A percentile compares a stretch with the other conserved stretches of the same genome.
Evolutionary conservation across 92 coral and sea anemone species (phyloP).

Genomic region (Heteractis magnifica): DNA sequence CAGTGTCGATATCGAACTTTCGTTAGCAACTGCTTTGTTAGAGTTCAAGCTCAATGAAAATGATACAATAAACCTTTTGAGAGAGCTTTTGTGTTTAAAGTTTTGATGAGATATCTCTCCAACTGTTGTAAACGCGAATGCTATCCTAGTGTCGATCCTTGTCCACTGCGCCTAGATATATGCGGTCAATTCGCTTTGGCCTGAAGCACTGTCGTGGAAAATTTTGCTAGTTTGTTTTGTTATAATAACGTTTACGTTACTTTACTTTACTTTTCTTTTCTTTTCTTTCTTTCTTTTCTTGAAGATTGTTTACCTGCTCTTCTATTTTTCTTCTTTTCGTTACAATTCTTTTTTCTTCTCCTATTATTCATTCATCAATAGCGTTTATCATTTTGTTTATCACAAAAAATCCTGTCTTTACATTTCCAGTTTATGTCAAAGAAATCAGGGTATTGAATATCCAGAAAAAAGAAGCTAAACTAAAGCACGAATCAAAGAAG

Average conservation of each 20-base stretch:
- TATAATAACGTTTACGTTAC: background rate
- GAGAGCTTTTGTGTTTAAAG: too few relatives aligned
- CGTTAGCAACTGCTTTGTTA: too few relatives aligned
- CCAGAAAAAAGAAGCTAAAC: constrained; percentile 58
- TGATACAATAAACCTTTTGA: too few relatives aligned
- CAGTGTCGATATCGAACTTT: too few relatives aligned
- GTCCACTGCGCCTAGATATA: too few relatives aligned
- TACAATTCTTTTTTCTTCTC: background rate
- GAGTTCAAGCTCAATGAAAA: too few relatives aligned
- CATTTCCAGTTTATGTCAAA: constrained; percentile 56
- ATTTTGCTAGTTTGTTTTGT: background rate
- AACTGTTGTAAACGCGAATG: too few relatives aligned
- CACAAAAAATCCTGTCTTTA: too few relatives aligned
- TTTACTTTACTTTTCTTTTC: background rate
- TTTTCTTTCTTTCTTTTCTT: background rate
- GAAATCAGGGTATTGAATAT: constrained; percentile 59
- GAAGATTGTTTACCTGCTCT: background rate
- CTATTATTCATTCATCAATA: background rate
- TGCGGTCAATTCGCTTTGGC: too few relatives aligned
- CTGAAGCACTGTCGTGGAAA: too few relatives aligned
- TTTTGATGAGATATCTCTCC: too few relatives aligned
- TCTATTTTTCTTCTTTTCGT: background rate
- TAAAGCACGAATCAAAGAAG: constrained; percentile 51
- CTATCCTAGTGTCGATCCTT: too few relatives aligned
- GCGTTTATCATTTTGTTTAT: background rate